These are phyloP conservation scores for Eulemur mongoz DNA, from an alignment of 2,797 vertebrate genomes.

Conservation along the genomic window DNA sequence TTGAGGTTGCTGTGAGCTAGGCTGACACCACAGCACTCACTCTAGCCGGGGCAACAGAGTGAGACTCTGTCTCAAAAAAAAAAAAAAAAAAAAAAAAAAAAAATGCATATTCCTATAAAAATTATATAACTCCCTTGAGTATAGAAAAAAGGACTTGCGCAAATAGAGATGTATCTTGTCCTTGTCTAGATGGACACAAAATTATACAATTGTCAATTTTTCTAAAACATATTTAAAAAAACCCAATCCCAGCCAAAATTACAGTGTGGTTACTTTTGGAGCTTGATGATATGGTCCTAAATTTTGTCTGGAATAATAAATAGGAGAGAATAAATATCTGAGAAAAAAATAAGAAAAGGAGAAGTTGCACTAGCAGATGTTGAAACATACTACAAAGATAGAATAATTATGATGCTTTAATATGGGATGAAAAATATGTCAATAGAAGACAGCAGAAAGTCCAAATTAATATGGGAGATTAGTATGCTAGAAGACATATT, in stretches of 20 bases:
- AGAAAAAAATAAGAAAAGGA: neutral
- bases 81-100: too few species aligned
- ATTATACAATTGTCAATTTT: neutral
- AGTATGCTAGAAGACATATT: neutral
- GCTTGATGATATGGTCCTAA: neutral
- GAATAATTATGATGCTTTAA: neutral
- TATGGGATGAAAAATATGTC: neutral
- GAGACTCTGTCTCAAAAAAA: too few species aligned
- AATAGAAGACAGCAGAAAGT: neutral
- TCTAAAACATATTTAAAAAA: neutral
- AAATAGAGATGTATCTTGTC: neutral
- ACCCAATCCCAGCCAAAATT: neutral
- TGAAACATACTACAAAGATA: neutral
- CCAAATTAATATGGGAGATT: neutral
- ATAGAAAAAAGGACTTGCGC: neutral
- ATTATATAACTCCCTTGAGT: neutral
- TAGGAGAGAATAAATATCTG: neutral
- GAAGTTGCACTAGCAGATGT: neutral
- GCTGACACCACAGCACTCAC: too few species aligned
- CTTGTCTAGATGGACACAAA: neutral
- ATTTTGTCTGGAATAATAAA: slow-evolving; percentile 12
- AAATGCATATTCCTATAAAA: neutral
- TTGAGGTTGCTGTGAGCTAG: too few species aligned
- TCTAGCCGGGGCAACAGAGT: too few species aligned
- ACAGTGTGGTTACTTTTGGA: slow-evolving; percentile 6